Conservation (phyloP, 53 echinoderm and acorn worm genomes). For the Astropecten irregularis region DNA sequence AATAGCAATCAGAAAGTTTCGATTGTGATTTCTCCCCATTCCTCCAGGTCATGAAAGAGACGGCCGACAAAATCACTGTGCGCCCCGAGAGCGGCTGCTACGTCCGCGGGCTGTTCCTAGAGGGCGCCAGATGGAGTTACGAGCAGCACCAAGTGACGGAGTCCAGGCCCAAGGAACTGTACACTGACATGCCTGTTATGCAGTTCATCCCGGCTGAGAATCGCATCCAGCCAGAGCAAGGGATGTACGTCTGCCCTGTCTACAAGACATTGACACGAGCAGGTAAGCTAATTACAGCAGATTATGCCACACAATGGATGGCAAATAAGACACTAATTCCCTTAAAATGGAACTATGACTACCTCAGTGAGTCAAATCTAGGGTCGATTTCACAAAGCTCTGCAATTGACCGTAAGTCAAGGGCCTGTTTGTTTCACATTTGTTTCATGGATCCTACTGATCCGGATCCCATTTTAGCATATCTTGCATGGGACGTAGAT, state of each 20-base stretch:
- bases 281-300: slow-evolving; percentile 74
- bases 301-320: no score
- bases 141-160: slow-evolving; percentile 76
- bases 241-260: slow-evolving; percentile 92
- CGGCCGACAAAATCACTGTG: slow-evolving; percentile 68
- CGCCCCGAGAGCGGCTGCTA: slow-evolving; percentile 90
- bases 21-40: no score
- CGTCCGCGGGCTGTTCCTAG: slow-evolving; percentile 88
- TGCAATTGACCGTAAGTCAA: no score
- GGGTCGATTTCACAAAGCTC: no score
- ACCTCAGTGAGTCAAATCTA: no score
- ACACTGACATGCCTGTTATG: slow-evolving; percentile 97
- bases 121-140: slow-evolving; percentile 84
- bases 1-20: no score
- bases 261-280: slow-evolving; percentile 99
- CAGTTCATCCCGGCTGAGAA: slow-evolving; percentile 88
- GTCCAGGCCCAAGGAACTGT: slow-evolving; percentile 93
- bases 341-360: no score
- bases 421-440: no score
- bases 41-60: slow-evolving; percentile 84
- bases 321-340: no score
- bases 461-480: no score
- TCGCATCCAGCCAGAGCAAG: slow-evolving; percentile 75
- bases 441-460: no score
- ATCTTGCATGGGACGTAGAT: no score